Conservation (phyloP, 2,113 vertebrate species). For the Otocyon megalotis region DNA sequence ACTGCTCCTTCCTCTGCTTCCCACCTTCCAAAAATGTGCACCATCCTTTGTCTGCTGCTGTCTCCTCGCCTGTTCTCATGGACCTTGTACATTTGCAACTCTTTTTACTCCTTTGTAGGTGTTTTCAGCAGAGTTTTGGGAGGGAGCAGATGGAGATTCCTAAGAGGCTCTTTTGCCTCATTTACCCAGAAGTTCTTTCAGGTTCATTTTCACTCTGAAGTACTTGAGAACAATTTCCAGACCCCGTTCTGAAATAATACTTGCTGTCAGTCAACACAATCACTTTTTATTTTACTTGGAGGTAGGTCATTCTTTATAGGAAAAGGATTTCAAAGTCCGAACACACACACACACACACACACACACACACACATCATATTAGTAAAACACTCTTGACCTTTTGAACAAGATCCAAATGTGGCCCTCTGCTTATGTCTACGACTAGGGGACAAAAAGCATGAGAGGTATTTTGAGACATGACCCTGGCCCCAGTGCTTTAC, state of each 20-base stretch:
- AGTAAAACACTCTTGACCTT: conserved; percentile 38
- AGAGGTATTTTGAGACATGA: background rate
- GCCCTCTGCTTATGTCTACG: conserved; percentile 1
- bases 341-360: background rate
- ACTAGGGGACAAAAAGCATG: background rate
- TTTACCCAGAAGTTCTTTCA: conserved; percentile 33
- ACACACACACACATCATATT: background rate
- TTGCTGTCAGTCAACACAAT: conserved; percentile 33
- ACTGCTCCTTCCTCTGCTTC: background rate
- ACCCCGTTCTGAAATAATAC: background rate
- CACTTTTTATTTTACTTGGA: conserved; percentile 33
- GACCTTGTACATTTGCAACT: background rate
- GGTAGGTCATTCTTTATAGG: conserved; percentile 31
- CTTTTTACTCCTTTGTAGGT: conserved; percentile 13
- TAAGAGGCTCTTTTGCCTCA: background rate
- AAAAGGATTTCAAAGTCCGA: conserved; percentile 40
- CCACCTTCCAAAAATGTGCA: conserved; percentile 11
- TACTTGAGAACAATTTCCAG: conserved; percentile 1
- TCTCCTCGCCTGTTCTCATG: background rate
- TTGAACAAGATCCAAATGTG: background rate
- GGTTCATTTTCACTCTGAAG: background rate
- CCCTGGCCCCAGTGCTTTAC: background rate
- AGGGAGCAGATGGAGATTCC: conserved; percentile 50
- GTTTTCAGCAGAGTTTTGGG: conserved; percentile 1
- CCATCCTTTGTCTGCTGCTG: background rate